Base-by-base conservation (phyloP, 1,140 invertebrate species). In the Zaprionus capensis region DNA sequence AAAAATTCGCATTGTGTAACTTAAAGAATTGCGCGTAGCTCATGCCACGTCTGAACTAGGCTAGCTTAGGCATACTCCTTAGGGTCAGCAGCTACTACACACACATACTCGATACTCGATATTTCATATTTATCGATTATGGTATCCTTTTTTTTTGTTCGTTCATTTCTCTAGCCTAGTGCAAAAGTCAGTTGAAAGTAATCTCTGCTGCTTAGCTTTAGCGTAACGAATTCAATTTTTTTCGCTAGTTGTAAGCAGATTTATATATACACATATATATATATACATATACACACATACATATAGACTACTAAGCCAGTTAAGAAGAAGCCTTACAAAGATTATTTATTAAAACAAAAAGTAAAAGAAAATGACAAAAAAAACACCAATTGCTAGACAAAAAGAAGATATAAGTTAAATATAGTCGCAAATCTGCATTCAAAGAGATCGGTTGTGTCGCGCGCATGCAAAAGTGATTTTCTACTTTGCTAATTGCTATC, bases 251-350 rank as follows among this genome's bases (percentile, higher is more conserved):
- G 15, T 75, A 75, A 41, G 58, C 28, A 41, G 24, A 38, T 61
- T 46, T 46, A 46, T 46, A 17, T 17, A 44, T 17, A 44, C 15
- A n/a, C n/a, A 44, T 9, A 46, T 6, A 44, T 6, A 44, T 9
- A 44, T 9, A 46, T 17, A 46, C 7, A 46, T 17, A 46, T 5
- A 46, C n/a, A 46, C n/a, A 20, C 41, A 17, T 4, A 51, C 28
- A 67, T 12, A 63, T 69, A 63, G 51, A 69, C 70, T 62, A 62
- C 61, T 72, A 72, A 66, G 70, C 49, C 28, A 34, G 22, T 38
- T 55, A 67, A 57, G n/a, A n/a, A 59, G 28, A 72, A 61, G 71
- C 75, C 75, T 77, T 73, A 73, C 63, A 77, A 77, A 77, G 58
- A 77, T 68, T 73, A 77, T 77, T 77, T 77, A 73, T 77, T 68